phyloP scores from a whole-genome alignment of 2,113 vertebrate genomes.

The Argyrosomus japonicus region DNA sequence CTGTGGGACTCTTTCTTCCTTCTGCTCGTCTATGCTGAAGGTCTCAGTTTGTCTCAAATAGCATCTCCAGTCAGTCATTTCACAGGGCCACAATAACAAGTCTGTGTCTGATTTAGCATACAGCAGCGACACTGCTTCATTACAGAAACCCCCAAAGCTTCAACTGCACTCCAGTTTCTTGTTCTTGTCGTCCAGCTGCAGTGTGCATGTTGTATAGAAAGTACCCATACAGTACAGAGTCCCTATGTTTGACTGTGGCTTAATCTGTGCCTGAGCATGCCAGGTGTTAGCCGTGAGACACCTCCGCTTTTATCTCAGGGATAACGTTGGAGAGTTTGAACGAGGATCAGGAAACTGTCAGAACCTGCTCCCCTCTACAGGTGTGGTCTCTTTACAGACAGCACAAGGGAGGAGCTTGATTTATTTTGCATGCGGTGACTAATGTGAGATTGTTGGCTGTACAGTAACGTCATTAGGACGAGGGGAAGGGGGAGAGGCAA shows the following conservation, averaged over 20 bases:
- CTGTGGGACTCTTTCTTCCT: constrained; percentile 29
- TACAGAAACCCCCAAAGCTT: constrained; percentile 39
- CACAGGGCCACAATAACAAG: constrained; percentile 66
- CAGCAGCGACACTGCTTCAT: constrained; percentile 50
- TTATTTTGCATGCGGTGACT: constrained; percentile 75
- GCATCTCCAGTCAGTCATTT: constrained; percentile 62
- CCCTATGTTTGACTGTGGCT: constrained; percentile 24
- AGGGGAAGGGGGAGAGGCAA: constrained; percentile 28
- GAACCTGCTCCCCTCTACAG: constrained; percentile 67
- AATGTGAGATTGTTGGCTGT: constrained; percentile 47
- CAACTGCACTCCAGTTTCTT: constrained; percentile 6
- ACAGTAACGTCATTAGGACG: constrained; percentile 52
- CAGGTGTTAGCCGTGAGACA: constrained; percentile 3
- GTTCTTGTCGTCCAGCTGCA: constrained; percentile 6
- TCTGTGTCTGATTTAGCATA: constrained; percentile 60
- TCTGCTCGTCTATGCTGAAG: constrained; percentile 27
- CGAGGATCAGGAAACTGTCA: constrained; percentile 67
- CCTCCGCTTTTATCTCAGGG: constrained; percentile 37
- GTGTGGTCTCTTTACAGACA: constrained; percentile 64
- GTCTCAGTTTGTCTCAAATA: constrained; percentile 57
- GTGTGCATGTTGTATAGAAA: not conserved
- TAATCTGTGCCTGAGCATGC: constrained; percentile 33
- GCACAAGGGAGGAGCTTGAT: constrained; percentile 55
- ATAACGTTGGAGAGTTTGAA: constrained; percentile 45
- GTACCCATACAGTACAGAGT: not conserved